Conservation (phyloP, 1,140 invertebrate species). For the Fopius arisanus region DNA sequence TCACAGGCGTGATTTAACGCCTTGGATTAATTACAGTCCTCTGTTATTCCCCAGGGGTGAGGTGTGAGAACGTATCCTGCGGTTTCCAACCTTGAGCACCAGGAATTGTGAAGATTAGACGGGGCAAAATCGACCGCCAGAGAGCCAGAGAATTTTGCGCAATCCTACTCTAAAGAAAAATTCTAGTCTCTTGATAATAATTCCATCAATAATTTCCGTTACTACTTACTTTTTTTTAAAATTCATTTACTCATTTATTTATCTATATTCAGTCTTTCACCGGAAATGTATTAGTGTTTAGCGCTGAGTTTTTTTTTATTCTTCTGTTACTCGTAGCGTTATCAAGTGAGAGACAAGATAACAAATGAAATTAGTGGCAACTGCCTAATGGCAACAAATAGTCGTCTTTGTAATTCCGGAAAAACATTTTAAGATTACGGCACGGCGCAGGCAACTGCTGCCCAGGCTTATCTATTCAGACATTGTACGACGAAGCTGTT, state of each 20-base stretch:
- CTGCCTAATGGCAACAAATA: background rate
- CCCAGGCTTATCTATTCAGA: conserved; percentile 12
- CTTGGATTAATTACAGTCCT: conserved; percentile 59
- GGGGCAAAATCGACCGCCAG: background rate
- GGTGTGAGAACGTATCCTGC: conserved; percentile 36
- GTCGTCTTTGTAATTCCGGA: background rate
- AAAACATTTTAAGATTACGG: background rate
- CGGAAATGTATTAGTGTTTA: too few species aligned
- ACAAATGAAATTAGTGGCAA: background rate
- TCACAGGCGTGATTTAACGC: conserved; percentile 57
- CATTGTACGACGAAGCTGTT: conserved; percentile 16
- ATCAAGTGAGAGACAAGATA: background rate
- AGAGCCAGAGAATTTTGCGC: too few species aligned
- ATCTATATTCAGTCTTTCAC: too few species aligned
- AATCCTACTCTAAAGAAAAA: too few species aligned
- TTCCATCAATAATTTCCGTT: too few species aligned
- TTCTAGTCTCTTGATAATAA: too few species aligned
- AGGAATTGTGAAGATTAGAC: conserved; percentile 9
- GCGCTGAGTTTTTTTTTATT: too few species aligned
- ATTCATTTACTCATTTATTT: too few species aligned
- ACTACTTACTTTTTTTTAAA: too few species aligned
- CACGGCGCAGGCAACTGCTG: background rate
- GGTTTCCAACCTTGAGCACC: conserved; percentile 35
- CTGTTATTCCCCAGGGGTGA: conserved; percentile 18
- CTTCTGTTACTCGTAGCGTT: too few species aligned